A percentile compares a stretch with the other conserved stretches of the same genome.
Conservation (phyloP, 2,888 invertebrate species). For the Zelleria hepariella region DNA sequence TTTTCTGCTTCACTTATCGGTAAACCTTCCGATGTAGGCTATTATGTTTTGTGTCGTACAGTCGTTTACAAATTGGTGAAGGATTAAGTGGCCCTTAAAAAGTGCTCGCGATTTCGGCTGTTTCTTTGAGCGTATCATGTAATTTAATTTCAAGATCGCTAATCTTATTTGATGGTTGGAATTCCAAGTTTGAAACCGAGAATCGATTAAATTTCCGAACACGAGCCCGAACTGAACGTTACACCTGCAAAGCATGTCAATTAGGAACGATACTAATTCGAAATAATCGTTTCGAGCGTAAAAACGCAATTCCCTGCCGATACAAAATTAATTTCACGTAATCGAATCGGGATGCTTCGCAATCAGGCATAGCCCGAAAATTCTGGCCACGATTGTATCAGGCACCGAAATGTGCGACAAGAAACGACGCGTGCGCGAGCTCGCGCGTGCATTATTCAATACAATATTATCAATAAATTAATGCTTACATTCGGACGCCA, state of each 20-base stretch:
- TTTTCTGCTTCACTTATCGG: slow-evolving; percentile 24
- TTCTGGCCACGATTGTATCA: not conserved
- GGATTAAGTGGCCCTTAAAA: not conserved
- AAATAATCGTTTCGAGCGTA: not conserved
- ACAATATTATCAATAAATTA: slow-evolving; percentile 65
- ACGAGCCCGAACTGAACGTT: not conserved
- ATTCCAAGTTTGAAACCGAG: not conserved
- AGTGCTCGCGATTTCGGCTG: not conserved
- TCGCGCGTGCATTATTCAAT: slow-evolving; percentile 55
- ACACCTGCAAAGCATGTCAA: not conserved
- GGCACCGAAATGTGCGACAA: slow-evolving; percentile 9
- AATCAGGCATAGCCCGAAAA: slow-evolving; percentile 14
- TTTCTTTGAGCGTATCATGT: not conserved
- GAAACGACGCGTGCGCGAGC: slow-evolving; percentile 25
- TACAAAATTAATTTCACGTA: not conserved
- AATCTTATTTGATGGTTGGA: not conserved
- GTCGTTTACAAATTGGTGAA: not conserved
- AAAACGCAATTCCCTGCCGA: not conserved
- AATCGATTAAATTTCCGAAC: not conserved
- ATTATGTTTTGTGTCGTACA: not conserved
- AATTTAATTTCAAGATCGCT: not conserved
- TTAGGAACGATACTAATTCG: not conserved
- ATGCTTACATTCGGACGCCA: slow-evolving; percentile 58
- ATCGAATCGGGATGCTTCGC: slow-evolving; percentile 19
- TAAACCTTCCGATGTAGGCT: slow-evolving; percentile 12